Evolutionary conservation across 2,113 vertebrate species (phyloP), one percentile per base, ranked within the genome.

Genomic region (Platanista minor): DNA sequence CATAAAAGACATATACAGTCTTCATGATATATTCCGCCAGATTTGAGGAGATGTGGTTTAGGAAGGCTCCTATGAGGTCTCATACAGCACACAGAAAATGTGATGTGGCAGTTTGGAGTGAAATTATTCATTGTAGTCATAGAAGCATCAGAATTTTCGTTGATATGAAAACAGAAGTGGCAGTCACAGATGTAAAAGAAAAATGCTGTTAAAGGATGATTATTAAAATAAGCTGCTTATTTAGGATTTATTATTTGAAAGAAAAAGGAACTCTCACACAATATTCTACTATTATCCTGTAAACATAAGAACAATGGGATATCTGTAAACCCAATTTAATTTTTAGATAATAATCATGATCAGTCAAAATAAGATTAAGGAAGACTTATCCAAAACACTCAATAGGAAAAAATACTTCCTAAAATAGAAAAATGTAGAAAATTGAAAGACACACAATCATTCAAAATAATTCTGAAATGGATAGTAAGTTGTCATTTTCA

Each of bases 261-360:
- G 67, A 83, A 94, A 95, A 29, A 87, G 57, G 41, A 93, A 64
- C 36, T 46, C n/a, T 81, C 54, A 72, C 78, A 95, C 20, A 87
- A 66, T 88, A 85, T 91, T 81, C 61, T 61, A 67, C 64, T 61
- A 62, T 94, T 93, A 88, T n/a, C 21, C 36, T 82, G 3, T 66
- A 85, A 95, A 78, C 62, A 23, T 46, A 92, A 88, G 49, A 78
- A 94, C 27, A 96, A 94, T 43, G 61, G 17, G 46, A 74, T 74
- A 95, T 78, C 78, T 94, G 33, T 91, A 93, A 94, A 69, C 23
- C 18, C 43, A 95, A 75, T 94, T 92, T 91, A 39, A 82, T 89
- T 82, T 97, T 94, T 85, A 94, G 66, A 66, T 88, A 92, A 96
- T 95, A 75, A 86, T 95, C 72, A 66, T 69, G 57, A 88, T 75